Evolutionary conservation across 2,113 vertebrate species (phyloP).

Genomic region (Falco punctatus): DNA sequence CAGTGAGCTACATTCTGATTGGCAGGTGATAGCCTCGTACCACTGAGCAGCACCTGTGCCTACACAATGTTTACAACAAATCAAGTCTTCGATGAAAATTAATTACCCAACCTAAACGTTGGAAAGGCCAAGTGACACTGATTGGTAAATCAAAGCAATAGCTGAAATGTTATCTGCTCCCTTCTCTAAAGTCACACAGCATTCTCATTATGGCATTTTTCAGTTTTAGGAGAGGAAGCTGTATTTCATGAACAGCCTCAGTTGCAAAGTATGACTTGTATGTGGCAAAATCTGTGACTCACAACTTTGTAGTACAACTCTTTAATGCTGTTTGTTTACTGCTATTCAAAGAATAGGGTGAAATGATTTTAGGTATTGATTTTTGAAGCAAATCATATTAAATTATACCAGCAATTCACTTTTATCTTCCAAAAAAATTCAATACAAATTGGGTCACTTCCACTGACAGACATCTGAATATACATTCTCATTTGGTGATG

Average conservation of each 20-base stretch:
- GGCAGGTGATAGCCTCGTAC: not conserved
- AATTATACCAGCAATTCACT: not conserved
- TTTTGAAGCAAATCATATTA: not conserved
- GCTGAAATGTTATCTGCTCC: not conserved
- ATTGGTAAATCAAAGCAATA: not conserved
- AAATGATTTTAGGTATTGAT: not conserved
- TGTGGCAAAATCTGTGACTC: not conserved
- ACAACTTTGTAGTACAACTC: not conserved
- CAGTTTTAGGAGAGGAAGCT: not conserved
- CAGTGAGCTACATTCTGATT: not conserved
- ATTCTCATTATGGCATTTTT: not conserved
- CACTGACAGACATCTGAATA: not conserved
- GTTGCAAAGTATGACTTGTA: not conserved
- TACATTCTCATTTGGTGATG: not conserved
- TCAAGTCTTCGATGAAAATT: not conserved
- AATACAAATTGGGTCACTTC: not conserved
- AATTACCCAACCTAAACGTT: not conserved
- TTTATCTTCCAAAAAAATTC: not conserved
- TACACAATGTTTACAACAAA: not conserved
- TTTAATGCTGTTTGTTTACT: not conserved
- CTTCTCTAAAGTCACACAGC: not conserved
- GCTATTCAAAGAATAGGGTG: not conserved
- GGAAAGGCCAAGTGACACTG: conserved; percentile 8
- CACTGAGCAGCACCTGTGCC: not conserved
- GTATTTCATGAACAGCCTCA: not conserved